phyloP scores from a whole-genome alignment of 2,113 vertebrate species.

The Corvus moneduloides region DNA sequence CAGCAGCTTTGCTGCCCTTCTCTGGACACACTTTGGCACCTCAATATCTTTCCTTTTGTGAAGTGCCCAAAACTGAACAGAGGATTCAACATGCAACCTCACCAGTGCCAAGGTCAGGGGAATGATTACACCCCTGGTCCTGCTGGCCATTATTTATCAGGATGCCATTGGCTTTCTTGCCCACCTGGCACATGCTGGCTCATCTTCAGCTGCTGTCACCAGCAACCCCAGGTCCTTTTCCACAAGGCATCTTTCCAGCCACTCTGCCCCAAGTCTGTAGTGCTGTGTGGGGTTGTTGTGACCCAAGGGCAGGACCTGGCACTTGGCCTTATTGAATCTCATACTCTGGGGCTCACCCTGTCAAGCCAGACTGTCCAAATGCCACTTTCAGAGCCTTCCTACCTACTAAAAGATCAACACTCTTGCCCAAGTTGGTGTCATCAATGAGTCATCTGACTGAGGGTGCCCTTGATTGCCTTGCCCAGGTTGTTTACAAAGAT shows the following conservation, averaged over 20 bases:
- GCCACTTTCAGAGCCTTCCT: neutral
- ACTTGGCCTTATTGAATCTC: neutral
- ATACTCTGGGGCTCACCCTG: neutral
- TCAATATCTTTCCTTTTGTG: neutral
- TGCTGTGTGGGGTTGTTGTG: neutral
- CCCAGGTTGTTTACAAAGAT: neutral
- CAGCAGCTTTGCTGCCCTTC: neutral
- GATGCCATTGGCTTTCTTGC: neutral
- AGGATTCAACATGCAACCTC: neutral
- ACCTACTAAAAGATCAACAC: neutral
- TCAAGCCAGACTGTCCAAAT: neutral
- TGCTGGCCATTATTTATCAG: neutral
- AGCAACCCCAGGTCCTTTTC: neutral
- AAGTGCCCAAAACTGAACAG: neutral
- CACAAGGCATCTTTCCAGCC: neutral
- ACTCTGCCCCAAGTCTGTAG: neutral
- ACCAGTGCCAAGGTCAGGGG: neutral
- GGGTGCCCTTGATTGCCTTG: neutral
- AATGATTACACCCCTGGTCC: neutral
- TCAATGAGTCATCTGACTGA: neutral
- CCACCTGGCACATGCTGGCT: neutral
- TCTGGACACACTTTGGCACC: neutral
- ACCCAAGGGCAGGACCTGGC: neutral
- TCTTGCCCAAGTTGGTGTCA: fast-evolving
- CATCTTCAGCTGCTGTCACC: neutral